phyloP scores from a whole-genome alignment of 2,797 vertebrate species.

The Chanos chanos region DNA sequence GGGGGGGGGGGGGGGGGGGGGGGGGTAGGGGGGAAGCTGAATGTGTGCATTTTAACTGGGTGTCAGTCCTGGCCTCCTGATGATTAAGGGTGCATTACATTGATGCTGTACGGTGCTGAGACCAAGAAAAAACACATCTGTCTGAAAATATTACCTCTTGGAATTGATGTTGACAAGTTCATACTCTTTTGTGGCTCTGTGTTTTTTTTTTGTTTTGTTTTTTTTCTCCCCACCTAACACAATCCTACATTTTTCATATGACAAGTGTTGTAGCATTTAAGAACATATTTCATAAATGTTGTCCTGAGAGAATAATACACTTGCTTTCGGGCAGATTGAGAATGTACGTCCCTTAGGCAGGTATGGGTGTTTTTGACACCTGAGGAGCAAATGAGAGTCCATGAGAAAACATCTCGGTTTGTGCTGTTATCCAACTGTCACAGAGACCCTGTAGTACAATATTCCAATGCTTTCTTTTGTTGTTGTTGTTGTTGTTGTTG shows the following conservation, averaged over 20 bases:
- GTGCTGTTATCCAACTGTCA: too few relatives aligned
- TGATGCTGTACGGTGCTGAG: constrained; percentile 46
- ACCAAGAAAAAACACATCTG: constrained; percentile 70
- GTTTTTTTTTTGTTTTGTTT: too few relatives aligned
- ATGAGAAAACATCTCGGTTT: too few relatives aligned
- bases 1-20: constrained; percentile 26
- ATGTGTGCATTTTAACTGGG: constrained; percentile 73
- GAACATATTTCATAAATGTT: constrained; percentile 19
- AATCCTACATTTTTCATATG: constrained; percentile 47
- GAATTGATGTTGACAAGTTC: constrained; percentile 69
- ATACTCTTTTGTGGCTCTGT: constrained; percentile 44
- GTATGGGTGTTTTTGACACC: too few relatives aligned
- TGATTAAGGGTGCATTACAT: constrained; percentile 71
- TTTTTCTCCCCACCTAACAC: neutral
- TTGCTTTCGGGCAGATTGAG: too few relatives aligned
- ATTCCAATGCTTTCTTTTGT: too few relatives aligned
- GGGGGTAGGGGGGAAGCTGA: constrained; percentile 66
- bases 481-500: too few relatives aligned
- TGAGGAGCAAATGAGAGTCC: too few relatives aligned
- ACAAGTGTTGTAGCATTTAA: constrained; percentile 41
- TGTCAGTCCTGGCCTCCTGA: constrained; percentile 72
- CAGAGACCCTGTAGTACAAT: too few relatives aligned
- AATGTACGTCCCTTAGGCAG: too few relatives aligned
- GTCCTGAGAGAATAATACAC: too few relatives aligned
- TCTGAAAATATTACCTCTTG: constrained; percentile 66